Percentiles rank a stretch among this genome's conserved stretches.
phyloP scores from a whole-genome alignment of 2,113 vertebrate genomes.

The Nycticebus coucang region DNA sequence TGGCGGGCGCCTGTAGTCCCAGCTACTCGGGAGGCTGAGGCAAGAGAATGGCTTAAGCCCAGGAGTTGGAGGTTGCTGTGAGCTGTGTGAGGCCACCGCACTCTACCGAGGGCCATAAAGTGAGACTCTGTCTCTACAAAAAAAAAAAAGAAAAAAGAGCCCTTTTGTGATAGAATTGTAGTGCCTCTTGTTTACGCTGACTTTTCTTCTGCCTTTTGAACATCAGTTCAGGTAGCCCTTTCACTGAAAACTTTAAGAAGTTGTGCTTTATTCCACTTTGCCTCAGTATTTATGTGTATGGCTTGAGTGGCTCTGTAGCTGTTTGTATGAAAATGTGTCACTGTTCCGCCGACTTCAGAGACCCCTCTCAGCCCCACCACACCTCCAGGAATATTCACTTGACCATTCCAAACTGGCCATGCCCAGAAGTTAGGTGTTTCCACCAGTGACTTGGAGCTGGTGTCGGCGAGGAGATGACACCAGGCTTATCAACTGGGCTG shows the following conservation, averaged over 20 bases:
- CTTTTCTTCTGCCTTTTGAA: conserved; percentile 36
- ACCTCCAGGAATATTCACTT: background rate
- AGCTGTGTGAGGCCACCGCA: too few species aligned
- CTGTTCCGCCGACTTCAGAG: background rate
- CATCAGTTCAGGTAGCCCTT: background rate
- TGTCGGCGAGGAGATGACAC: background rate
- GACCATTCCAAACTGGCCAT: background rate
- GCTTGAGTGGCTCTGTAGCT: background rate
- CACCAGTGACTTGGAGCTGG: background rate
- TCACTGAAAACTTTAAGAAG: background rate
- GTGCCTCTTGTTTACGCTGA: conserved; percentile 29
- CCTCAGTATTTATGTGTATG: background rate
- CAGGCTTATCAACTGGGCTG: background rate
- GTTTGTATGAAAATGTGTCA: background rate
- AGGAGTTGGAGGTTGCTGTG: too few species aligned
- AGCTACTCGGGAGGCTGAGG: too few species aligned
- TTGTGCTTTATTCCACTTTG: background rate
- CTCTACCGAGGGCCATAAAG: too few species aligned
- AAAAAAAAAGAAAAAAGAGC: conserved; percentile 1
- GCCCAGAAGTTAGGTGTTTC: background rate
- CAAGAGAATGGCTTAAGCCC: too few species aligned
- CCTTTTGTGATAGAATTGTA: background rate
- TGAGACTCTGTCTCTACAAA: too few species aligned
- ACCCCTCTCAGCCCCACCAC: background rate
- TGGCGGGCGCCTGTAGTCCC: too few species aligned